Conservation (phyloP, 2,797 vertebrate genomes). For the Helicolenus hilgendorfi region DNA sequence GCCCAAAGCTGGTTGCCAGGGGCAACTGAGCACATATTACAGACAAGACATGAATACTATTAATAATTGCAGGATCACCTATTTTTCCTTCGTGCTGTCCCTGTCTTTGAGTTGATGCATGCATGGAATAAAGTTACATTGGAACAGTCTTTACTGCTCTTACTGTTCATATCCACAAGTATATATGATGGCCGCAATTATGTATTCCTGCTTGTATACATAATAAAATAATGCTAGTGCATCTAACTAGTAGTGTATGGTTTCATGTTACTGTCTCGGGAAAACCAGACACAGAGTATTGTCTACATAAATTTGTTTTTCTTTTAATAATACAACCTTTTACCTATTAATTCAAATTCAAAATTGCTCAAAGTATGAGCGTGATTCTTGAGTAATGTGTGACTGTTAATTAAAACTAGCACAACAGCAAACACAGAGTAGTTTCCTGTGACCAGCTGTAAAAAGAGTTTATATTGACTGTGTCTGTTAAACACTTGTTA, state of each 20-base stretch:
- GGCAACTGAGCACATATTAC: background rate
- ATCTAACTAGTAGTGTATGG: background rate
- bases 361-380: background rate
- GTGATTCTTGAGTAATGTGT: background rate
- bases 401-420: background rate
- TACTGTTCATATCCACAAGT: background rate
- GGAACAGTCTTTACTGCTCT: background rate
- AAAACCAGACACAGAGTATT: background rate
- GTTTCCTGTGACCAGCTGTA: background rate
- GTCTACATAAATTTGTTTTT: background rate
- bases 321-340: background rate
- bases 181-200: accelerated
- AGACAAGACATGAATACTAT: background rate
- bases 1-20: background rate
- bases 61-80: background rate
- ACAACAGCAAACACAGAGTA: background rate
- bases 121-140: background rate
- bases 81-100: background rate
- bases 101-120: background rate
- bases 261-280: background rate
- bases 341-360: background rate
- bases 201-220: background rate
- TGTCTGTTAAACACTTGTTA: background rate
- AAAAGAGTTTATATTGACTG: background rate
- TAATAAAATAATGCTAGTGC: too few relatives aligned